Base-by-base conservation (phyloP, 1,140 invertebrate genomes). In the Drosophila lacteicornis region DNA sequence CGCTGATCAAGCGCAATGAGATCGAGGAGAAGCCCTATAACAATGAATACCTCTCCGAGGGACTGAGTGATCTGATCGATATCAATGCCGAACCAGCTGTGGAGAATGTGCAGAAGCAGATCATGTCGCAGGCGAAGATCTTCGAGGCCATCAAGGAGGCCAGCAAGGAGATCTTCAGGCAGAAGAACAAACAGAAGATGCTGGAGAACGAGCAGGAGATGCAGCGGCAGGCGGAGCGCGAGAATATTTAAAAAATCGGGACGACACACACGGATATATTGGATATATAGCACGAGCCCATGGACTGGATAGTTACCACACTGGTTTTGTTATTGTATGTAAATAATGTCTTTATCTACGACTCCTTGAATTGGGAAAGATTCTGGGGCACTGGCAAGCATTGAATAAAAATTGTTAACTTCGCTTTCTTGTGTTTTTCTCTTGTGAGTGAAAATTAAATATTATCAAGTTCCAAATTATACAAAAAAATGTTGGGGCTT, bases 81-180 rank as follows among this genome's bases (percentile, higher is more conserved):
- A 92, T 95, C 43, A 95, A 94, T 78, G 94, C 95, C 0, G 96
- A 96, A 74, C 95, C 95, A 8, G 94, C 95, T 4, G 94, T 96
- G 1, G 96, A 96, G 62, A 96, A 97, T 71, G 93, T 96, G 0
- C 96, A 95, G 49, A 94, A 96, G 51, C 96, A 96, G 91, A 96
- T 96, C 9, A 94, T 96, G 82, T 96, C 95, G 0, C 96, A 96
- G 92, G 96, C 96, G 0, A 96, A 96, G 88, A 93, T 96, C 8
- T 96, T 95, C 94, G 96, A 96, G 82, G 96, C 96, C 3, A 95
- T 96, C 45, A 96, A 96, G 80, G 96, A 96, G 83, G 95, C 96
- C 4, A 95, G 95, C 80, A 94, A 94, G 17, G 95, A 96, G 88
- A 93, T 96, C 27, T 93, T 94, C n/a, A 92, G 94, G 62, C 93